Evolutionary conservation across 2,888 invertebrate species (phyloP).

Genomic region (Apamea monoglypha): DNA sequence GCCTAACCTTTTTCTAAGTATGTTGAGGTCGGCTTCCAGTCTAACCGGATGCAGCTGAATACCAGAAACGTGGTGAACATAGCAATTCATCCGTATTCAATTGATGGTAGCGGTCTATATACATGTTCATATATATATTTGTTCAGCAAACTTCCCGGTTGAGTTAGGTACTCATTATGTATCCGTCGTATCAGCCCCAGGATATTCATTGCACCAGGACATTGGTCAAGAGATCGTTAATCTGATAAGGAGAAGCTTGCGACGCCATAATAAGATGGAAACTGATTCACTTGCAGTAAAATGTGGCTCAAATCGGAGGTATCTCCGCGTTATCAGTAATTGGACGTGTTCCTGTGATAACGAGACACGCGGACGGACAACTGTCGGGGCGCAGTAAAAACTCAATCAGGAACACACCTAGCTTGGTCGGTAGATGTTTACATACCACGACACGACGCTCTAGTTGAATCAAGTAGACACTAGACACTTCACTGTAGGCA

Average conservation of each 20-base stretch:
- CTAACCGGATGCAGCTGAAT: neutral
- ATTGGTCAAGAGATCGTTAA: constrained; percentile 18
- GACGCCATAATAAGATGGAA: constrained; percentile 40
- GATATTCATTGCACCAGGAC: constrained; percentile 27
- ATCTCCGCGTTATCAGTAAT: constrained; percentile 66
- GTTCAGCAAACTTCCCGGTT: neutral
- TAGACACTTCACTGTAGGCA: neutral
- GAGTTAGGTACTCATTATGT: constrained; percentile 1
- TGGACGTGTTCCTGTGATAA: constrained; percentile 65
- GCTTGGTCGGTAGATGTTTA: constrained; percentile 41
- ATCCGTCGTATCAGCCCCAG: constrained; percentile 19
- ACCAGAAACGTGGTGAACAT: neutral
- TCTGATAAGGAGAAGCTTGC: constrained; percentile 33
- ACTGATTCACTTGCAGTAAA: constrained; percentile 48
- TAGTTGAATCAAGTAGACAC: neutral
- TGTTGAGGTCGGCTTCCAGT: neutral
- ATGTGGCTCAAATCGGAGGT: constrained; percentile 45
- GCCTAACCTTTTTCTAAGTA: neutral
- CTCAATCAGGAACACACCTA: constrained; percentile 65
- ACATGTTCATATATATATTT: neutral
- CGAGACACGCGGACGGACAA: constrained; percentile 50
- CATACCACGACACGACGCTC: constrained; percentile 48
- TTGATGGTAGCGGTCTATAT: no score
- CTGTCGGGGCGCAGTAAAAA: constrained; percentile 65
- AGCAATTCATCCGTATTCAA: neutral